These are phyloP conservation scores for Geodia barretti DNA, from an alignment of 37 sponge, comb jelly and placozoan species.

Conservation along the genomic window DNA sequence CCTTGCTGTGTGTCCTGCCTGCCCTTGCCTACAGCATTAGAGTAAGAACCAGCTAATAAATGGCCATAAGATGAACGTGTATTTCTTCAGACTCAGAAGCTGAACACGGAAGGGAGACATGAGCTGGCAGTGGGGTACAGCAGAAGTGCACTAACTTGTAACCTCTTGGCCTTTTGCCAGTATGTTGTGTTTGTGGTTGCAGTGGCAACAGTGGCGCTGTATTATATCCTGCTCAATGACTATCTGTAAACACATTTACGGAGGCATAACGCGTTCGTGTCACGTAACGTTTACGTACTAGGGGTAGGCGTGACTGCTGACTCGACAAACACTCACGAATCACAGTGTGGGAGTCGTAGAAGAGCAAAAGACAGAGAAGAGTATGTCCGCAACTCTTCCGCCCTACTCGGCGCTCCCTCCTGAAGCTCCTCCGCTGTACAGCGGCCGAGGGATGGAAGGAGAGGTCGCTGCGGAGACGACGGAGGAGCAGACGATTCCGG, in stretches of 20 bases:
- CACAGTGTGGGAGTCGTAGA: not conserved
- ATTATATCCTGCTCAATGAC: too few relatives aligned
- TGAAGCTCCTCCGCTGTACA: constrained; percentile 5
- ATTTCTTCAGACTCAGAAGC: constrained; percentile 1
- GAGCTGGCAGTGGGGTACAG: not conserved
- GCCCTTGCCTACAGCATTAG: constrained; percentile 12
- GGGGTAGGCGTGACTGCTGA: not conserved
- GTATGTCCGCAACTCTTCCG: not conserved
- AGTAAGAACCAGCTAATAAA: not conserved
- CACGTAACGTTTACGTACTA: too few relatives aligned
- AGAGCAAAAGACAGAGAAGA: not conserved
- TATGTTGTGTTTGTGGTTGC: constrained; percentile 9
- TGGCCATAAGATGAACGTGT: not conserved
- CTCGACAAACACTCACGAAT: not conserved
- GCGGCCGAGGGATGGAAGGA: too few relatives aligned
- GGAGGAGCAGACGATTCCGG: not conserved
- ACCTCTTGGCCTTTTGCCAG: constrained; percentile 6
- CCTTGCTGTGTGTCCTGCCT: not conserved
- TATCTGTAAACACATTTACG: not conserved
- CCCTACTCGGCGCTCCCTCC: not conserved
- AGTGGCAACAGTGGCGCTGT: not conserved
- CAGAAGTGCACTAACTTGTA: not conserved
- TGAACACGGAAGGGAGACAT: not conserved
- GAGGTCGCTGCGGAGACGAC: not conserved
- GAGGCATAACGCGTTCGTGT: not conserved